Evolutionary conservation across 2,797 vertebrate species (phyloP).

Genomic region (Acipenser oxyrinchus): DNA sequence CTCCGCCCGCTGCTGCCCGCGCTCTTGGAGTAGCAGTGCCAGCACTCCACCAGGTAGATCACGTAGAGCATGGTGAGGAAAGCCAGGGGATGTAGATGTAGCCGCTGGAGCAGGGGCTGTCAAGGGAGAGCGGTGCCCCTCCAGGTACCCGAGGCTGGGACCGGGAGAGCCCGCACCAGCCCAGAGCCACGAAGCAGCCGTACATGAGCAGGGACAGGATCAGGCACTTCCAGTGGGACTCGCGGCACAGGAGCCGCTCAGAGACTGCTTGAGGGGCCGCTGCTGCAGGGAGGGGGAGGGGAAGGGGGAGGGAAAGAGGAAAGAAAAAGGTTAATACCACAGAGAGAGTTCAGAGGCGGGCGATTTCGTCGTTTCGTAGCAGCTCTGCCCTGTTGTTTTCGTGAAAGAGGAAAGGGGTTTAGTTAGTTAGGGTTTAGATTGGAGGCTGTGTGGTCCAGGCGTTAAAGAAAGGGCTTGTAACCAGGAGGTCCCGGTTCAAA

Average conservation of each 20-base stretch:
- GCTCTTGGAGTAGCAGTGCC: constrained; percentile 79
- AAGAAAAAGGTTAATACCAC: not conserved
- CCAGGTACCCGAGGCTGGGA: constrained; percentile 53
- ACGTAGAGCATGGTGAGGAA: constrained; percentile 85
- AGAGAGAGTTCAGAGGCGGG: no score
- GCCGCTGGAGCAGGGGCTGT: constrained; percentile 79
- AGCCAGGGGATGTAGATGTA: constrained; percentile 84
- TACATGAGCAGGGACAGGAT: constrained; percentile 81
- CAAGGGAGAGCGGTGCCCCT: constrained; percentile 55
- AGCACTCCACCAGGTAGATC: constrained; percentile 86
- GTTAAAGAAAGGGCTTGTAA: not conserved
- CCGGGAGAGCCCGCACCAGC: constrained; percentile 78
- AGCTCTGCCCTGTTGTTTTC: no score
- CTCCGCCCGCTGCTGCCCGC: constrained; percentile 67
- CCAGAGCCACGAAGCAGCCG: constrained; percentile 70
- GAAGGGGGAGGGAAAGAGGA: not conserved
- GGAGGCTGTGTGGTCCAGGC: no score
- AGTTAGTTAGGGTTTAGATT: not conserved
- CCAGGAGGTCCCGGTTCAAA: no score
- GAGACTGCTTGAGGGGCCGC: constrained; percentile 73
- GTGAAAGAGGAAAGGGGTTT: not conserved
- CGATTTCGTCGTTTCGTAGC: no score
- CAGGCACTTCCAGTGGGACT: constrained; percentile 89
- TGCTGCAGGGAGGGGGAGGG: constrained; percentile 40
- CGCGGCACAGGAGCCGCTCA: constrained; percentile 77